These are phyloP conservation scores for Oligia latruncula DNA, from an alignment of 2,888 invertebrate genomes.

Conservation along the genomic window DNA sequence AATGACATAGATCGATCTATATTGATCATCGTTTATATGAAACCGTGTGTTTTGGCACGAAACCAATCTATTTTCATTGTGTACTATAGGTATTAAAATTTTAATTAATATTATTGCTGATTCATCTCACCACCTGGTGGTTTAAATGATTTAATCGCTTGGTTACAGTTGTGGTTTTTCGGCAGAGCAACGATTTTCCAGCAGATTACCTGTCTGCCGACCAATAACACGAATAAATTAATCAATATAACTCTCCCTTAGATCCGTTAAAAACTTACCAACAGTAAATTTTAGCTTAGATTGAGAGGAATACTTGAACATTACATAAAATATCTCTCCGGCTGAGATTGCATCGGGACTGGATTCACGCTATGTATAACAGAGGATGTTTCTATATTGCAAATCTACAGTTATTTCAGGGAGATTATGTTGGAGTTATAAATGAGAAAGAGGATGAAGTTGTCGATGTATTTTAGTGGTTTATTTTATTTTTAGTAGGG, in stretches of 20 bases:
- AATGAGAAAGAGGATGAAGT: background rate
- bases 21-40: background rate
- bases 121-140: too few relatives aligned
- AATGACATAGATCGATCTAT: background rate
- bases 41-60: background rate
- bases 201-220: background rate
- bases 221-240: background rate
- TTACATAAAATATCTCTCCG: constrained; percentile 32
- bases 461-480: background rate
- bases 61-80: background rate
- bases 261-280: constrained; percentile 12
- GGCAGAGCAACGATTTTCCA: background rate
- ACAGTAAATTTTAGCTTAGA: constrained; percentile 8
- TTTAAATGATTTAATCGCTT: too few relatives aligned
- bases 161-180: too few relatives aligned
- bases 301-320: constrained; percentile 23
- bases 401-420: constrained; percentile 28
- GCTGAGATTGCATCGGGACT: constrained; percentile 39
- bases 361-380: background rate
- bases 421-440: background rate
- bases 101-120: too few relatives aligned
- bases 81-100: too few relatives aligned
- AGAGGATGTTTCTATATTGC: constrained; percentile 37
- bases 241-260: background rate
- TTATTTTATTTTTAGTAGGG: background rate